These are phyloP conservation scores for Grallaria varia DNA, from an alignment of 2,113 vertebrate species.

Conservation along the genomic window DNA sequence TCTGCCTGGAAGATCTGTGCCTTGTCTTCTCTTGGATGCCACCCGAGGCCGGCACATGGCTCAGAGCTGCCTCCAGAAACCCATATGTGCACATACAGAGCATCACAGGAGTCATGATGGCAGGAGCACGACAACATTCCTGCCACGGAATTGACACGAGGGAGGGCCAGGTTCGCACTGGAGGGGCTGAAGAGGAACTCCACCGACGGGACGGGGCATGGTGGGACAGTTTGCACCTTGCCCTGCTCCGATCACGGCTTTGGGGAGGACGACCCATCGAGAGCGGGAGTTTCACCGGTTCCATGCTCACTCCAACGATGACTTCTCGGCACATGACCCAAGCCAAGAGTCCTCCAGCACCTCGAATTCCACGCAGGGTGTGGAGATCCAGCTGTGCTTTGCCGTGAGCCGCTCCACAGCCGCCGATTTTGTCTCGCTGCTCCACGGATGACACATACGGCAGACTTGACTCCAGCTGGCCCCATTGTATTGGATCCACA, in stretches of 20 bases:
- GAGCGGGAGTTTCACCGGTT: rapidly evolving
- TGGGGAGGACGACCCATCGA: rapidly evolving
- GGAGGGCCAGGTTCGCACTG: not conserved
- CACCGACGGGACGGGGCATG: rapidly evolving
- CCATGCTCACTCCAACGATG: rapidly evolving
- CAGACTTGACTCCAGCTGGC: slow-evolving; percentile 64
- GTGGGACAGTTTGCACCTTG: rapidly evolving
- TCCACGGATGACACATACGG: not conserved
- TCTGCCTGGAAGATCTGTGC: not conserved
- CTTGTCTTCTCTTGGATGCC: slow-evolving; percentile 3
- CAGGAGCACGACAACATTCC: not conserved
- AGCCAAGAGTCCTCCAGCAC: not conserved
- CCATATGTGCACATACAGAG: slow-evolving; percentile 9
- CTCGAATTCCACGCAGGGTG: rapidly evolving
- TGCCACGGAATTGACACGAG: not conserved
- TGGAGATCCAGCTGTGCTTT: slow-evolving; percentile 6
- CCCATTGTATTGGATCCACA: slow-evolving; percentile 61
- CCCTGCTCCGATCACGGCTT: rapidly evolving
- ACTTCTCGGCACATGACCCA: rapidly evolving
- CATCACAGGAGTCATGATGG: not conserved
- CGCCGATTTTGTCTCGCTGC: not conserved
- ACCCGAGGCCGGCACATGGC: not conserved
- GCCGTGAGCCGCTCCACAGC: not conserved
- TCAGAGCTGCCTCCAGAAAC: slow-evolving; percentile 18
- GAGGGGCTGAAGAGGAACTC: not conserved